Evolutionary conservation across 1,140 invertebrate species (phyloP), one percentile per base, ranked within the genome.

Genomic region (Stenopsyche tienmushanensis): DNA sequence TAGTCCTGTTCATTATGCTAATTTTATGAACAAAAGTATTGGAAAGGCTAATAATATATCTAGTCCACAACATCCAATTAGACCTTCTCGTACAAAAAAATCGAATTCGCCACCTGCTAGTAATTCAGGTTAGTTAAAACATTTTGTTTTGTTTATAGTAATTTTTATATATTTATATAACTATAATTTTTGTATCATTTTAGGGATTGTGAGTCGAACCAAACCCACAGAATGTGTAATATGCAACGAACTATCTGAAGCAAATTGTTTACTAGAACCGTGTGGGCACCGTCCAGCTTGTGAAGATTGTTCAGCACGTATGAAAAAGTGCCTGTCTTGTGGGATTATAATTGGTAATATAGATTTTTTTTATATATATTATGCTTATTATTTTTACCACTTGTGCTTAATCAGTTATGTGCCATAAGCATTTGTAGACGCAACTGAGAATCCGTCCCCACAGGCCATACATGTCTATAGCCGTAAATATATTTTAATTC

Each of bases 251-350:
- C 71, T 83, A 17, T 77, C 76, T 5, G 85, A 86, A 47, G 83
- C 84, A 45, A 82, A 81, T 66, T 84, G 92, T 2, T 78, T 77
- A 34, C 83, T 93, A 71, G 84, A 89, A 67, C 91, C 91, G 0
- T 94, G 91, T 74, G 83, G 83, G 52, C 91, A 93, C 76, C 82
- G 82, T 72, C 84, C 90, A 15, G 84, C 86, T 1, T 94, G 91
- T 74, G 83, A 85, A 69, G 90, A 92, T 60, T 94, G 91, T 75
- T 86, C 87, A 52, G 76, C 85, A 13, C 81, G 89, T 26, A 90
- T 93, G 85, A 93, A 92, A 73, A 92, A 91, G 76, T 93, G 91
- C 76, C 74, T 92, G 18, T 78, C 83, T 26, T 93, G 91, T 73
- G 84, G 86, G 26, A 74, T 79, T 23, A 67, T 78, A 3, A 88